These are phyloP conservation scores for Nannospalax galili DNA, from an alignment of 2,113 vertebrate genomes.

Conservation along the genomic window DNA sequence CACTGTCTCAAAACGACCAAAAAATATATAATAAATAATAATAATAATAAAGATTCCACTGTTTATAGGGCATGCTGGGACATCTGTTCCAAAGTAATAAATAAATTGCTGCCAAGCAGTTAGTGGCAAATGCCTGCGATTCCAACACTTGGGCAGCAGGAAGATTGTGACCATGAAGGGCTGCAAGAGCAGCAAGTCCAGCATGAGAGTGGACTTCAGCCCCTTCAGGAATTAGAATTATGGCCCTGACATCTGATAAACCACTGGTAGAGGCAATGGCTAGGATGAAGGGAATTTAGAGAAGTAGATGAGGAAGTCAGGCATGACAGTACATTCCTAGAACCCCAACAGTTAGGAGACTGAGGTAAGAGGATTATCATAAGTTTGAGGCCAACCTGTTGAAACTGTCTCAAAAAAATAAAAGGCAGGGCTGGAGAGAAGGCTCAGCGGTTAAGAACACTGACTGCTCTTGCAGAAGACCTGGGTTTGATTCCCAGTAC, in stretches of 20 bases:
- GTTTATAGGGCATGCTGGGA: not conserved
- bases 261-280: not conserved
- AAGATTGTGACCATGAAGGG: not conserved
- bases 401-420: no score
- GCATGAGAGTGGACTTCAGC: not conserved
- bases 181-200: not conserved
- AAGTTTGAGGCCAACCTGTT: not conserved
- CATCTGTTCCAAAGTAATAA: not conserved
- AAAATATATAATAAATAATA: no score
- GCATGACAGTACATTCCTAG: not conserved
- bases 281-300: not conserved
- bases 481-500: no score
- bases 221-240: not conserved
- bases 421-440: no score
- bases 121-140: not conserved
- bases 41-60: no score
- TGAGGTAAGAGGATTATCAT: not conserved
- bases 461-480: no score
- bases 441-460: no score
- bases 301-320: not conserved
- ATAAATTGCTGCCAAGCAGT: not conserved
- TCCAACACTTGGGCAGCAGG: not conserved
- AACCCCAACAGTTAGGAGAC: not conserved
- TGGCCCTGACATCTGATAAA: not conserved
- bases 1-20: no score